Percentiles rank a stretch among this genome's conserved stretches.
These are phyloP conservation scores for Ophioninae sp. DNA, from an alignment of 2,888 invertebrate genomes.

Conservation along the genomic window DNA sequence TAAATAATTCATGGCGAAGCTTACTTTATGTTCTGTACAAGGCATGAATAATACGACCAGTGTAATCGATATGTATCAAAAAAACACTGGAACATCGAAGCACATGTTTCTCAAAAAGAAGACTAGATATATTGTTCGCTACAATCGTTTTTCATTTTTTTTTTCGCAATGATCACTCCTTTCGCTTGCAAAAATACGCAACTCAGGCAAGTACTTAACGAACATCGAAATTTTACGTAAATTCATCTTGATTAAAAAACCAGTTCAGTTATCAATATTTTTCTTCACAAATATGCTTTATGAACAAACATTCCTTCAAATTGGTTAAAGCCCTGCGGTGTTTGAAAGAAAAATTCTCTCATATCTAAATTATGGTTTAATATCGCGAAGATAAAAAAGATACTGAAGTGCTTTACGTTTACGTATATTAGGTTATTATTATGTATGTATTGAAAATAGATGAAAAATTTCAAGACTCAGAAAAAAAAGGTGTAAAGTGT, in stretches of 20 bases:
- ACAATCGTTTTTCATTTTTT: conserved; percentile 22
- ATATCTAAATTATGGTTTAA: conserved; percentile 7
- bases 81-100: conserved; percentile 31
- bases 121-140: conserved; percentile 42
- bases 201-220: conserved; percentile 54
- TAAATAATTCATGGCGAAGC: conserved; percentile 15
- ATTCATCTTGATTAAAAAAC: conserved; percentile 28
- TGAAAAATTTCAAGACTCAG: conserved; percentile 13
- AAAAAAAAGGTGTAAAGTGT: conserved; percentile 51
- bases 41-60: conserved; percentile 41
- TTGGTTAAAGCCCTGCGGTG: conserved; percentile 39
- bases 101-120: conserved; percentile 31
- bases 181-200: conserved; percentile 22
- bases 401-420: conserved; percentile 44
- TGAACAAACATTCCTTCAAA: conserved; percentile 58
- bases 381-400: conserved; percentile 36
- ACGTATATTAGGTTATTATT: conserved; percentile 43
- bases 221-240: conserved; percentile 15
- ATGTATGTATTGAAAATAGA: conserved; percentile 35
- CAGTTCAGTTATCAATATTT: conserved; percentile 34
- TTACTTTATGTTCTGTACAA: conserved; percentile 54
- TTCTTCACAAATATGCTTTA: conserved; percentile 27
- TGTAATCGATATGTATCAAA: conserved; percentile 42
- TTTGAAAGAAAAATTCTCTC: conserved; percentile 31
- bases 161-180: conserved; percentile 15